A percentile compares a stretch with the other conserved stretches of the same genome.
phyloP scores from a whole-genome alignment of 2,797 vertebrate genomes.

The Acestrorhynchus altus region DNA sequence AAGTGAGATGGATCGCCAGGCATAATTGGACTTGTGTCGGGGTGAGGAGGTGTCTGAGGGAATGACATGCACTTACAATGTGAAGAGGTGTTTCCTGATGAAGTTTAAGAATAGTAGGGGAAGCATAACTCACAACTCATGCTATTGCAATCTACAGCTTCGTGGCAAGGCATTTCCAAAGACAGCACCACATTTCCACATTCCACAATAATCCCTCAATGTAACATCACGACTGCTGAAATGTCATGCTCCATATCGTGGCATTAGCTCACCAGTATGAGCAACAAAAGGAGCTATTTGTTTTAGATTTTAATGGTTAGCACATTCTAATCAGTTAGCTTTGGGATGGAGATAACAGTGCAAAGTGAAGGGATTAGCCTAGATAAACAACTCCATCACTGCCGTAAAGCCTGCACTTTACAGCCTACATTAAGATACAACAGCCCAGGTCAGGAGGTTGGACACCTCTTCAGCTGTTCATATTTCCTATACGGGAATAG shows the following conservation, averaged over 20 bases:
- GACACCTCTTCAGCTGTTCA: conserved; percentile 23
- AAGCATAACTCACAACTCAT: background rate
- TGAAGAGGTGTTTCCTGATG: conserved; percentile 17
- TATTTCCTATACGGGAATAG: background rate
- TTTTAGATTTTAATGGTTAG: conserved; percentile 22
- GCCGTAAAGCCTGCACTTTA: conserved; percentile 33
- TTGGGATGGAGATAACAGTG: conserved; percentile 31
- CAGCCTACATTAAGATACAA: conserved; percentile 27
- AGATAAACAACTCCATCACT: conserved; percentile 34
- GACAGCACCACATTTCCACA: background rate
- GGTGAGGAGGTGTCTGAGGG: conserved; percentile 44
- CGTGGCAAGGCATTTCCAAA: background rate
- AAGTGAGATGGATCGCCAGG: conserved; percentile 40
- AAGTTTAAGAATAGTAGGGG: conserved; percentile 2
- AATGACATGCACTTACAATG: conserved; percentile 23
- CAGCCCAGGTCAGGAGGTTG: conserved; percentile 17
- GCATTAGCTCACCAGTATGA: background rate
- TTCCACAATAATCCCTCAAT: background rate
- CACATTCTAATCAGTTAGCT: conserved; percentile 29
- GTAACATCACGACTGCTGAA: background rate
- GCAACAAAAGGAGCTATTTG: background rate
- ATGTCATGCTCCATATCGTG: background rate
- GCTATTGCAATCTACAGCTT: background rate
- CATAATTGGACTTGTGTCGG: conserved; percentile 40
- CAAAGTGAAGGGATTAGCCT: conserved; percentile 52